Conservation (phyloP, 2,888 invertebrate species). For the Epinotia nisella region DNA sequence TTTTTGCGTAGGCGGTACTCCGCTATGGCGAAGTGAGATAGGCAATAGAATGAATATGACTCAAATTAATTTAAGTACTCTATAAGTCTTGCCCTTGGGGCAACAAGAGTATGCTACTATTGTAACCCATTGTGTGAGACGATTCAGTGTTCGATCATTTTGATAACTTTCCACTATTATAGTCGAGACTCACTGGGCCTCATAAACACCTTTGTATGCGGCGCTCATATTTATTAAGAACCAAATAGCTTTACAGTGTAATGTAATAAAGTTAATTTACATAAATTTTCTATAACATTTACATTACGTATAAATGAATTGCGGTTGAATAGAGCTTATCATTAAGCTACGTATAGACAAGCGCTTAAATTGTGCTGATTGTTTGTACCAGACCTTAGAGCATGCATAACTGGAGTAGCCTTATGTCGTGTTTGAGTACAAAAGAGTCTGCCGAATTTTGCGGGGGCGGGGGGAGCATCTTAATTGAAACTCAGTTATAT, state of each 20-base stretch:
- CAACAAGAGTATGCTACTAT: not conserved
- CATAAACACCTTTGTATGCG: constrained; percentile 57
- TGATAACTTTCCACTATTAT: constrained; percentile 56
- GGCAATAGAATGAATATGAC: not conserved
- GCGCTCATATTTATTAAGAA: constrained; percentile 74
- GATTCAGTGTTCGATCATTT: constrained; percentile 16
- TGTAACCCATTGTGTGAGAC: not conserved
- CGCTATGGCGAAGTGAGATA: too few relatives aligned
- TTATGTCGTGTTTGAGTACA: too few relatives aligned
- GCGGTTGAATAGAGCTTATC: constrained; percentile 58
- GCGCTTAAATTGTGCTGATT: not conserved
- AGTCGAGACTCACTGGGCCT: constrained; percentile 15
- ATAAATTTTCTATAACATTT: constrained; percentile 82
- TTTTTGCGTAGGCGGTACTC: too few relatives aligned
- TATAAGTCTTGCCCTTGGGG: too few relatives aligned
- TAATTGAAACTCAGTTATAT: too few relatives aligned
- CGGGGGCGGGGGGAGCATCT: too few relatives aligned
- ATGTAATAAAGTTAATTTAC: constrained; percentile 81
- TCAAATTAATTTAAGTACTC: not conserved
- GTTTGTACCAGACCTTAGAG: too few relatives aligned
- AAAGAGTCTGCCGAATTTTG: too few relatives aligned
- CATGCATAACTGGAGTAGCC: too few relatives aligned
- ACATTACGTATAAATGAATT: constrained; percentile 80
- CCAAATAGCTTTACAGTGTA: constrained; percentile 75
- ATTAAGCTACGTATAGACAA: constrained; percentile 37